A percentile compares a stretch with the other conserved stretches of the same genome.
Conservation (phyloP, 2,888 invertebrate genomes). For the Aspidiotus destructor region DNA sequence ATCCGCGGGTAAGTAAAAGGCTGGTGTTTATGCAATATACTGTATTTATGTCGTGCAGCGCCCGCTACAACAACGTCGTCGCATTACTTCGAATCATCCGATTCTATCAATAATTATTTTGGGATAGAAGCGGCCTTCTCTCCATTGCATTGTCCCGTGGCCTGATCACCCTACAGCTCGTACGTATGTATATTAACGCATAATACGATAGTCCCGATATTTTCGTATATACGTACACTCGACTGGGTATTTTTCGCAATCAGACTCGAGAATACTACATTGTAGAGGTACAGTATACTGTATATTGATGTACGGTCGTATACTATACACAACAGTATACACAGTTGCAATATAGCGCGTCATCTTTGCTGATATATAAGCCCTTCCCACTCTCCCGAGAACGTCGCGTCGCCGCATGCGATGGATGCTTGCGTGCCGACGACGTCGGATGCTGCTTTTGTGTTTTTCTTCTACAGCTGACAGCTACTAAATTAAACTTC, state of each 20-base stretch:
- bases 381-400: neutral
- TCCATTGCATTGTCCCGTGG: neutral
- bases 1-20: too few species aligned
- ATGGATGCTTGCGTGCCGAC: neutral
- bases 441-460: conserved; percentile 27
- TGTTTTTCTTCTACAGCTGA: conserved; percentile 27
- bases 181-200: too few species aligned
- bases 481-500: conserved; percentile 32
- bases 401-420: neutral
- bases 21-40: too few species aligned
- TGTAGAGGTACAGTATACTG: too few species aligned
- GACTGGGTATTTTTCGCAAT: conserved; percentile 18
- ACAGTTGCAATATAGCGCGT: conserved; percentile 27
- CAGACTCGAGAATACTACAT: conserved; percentile 15
- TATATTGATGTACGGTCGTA: too few species aligned
- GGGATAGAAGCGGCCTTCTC: conserved; percentile 25
- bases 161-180: conserved; percentile 13
- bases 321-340: too few species aligned
- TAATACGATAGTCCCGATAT: conserved; percentile 3
- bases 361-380: conserved; percentile 6
- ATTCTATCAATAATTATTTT: conserved; percentile 18
- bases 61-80: neutral
- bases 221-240: conserved; percentile 24
- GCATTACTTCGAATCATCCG: conserved; percentile 28
- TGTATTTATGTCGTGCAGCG: too few species aligned